These are phyloP conservation scores for Leptonema lineaticorne DNA, from an alignment of 1,140 invertebrate genomes.

Conservation along the genomic window DNA sequence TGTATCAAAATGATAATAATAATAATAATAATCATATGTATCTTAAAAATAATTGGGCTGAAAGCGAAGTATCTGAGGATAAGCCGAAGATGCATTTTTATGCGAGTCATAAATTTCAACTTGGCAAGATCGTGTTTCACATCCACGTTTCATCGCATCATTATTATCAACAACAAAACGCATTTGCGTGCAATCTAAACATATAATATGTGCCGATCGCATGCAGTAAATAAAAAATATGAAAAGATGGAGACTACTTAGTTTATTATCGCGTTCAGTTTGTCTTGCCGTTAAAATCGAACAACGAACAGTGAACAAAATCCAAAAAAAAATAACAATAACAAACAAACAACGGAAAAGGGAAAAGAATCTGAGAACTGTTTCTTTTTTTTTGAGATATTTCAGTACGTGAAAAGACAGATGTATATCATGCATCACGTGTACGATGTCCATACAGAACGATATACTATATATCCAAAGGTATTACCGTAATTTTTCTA, in stretches of 20 bases:
- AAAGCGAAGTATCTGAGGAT: too few relatives aligned
- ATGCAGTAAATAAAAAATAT: not conserved
- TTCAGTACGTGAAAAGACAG: not conserved
- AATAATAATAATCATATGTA: too few relatives aligned
- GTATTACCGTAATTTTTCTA: slow-evolving; percentile 13
- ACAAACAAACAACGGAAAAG: not conserved
- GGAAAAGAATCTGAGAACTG: not conserved
- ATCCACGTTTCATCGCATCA: not conserved
- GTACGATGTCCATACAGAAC: too few relatives aligned
- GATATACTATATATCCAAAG: too few relatives aligned
- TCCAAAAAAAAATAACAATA: not conserved
- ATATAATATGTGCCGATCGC: not conserved
- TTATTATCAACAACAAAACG: not conserved
- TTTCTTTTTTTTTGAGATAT: not conserved
- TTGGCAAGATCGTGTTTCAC: not conserved
- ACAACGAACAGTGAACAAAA: not conserved
- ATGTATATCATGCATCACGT: slow-evolving; percentile 1
- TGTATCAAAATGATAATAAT: too few relatives aligned
- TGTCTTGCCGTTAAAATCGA: not conserved
- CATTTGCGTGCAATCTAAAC: slow-evolving; percentile 12
- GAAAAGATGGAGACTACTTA: not conserved
- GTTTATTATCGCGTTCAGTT: slow-evolving; percentile 4
- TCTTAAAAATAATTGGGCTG: too few relatives aligned
- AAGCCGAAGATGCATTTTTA: not conserved
- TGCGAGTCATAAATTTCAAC: not conserved